Base-by-base conservation (phyloP, 2,113 vertebrate genomes). In the Lepus europaeus region DNA sequence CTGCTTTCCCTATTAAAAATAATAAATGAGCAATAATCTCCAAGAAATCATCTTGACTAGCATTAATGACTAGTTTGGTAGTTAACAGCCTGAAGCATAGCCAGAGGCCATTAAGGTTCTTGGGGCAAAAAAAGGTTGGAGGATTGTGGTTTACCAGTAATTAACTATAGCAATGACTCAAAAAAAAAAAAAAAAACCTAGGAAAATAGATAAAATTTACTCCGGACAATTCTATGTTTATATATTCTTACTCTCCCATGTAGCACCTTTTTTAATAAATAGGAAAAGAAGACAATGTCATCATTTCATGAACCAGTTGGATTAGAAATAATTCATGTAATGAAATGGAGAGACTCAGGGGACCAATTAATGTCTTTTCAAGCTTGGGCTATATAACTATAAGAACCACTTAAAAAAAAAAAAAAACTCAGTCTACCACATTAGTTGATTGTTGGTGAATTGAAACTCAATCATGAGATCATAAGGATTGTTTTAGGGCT, bases 401-500 rank as follows among this genome's bases (percentile, higher is more conserved):
- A 92, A 92, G 82, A 82, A 72, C 53, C 89, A 0, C 14, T 31
- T 6, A 14, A 59, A 59, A 31, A 87, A 96, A 94, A 51, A n/a
- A 83, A 95, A 79, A 12, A 70, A 68, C 77, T 95, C 89, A 94
- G 89, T 74, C 74, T 96, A 93, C 93, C 95, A 95, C 93, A 97
- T 89, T 84, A 96, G 56, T 14, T 97, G 94, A 96, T 70, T 96
- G 97, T 95, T 82, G 93, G 72, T 95, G 90, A 97, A 97, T 49
- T 93, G 76, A 77, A 95, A 97, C 91, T 91, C 96, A 96, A 93
- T 95, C 97, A 93, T 88, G 94, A 56, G 95, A 96, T 97, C 91
- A 97, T 77, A 97, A 96, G 97, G 97, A 97, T 96, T 94, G 96
- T 93, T 95, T 74, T 87, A 64, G 89, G 82, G 78, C 64, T 68